A percentile compares a stretch with the other conserved stretches of the same genome.
These are phyloP conservation scores for Vombatus ursinus DNA, from an alignment of 2,113 vertebrate genomes.

Conservation along the genomic window DNA sequence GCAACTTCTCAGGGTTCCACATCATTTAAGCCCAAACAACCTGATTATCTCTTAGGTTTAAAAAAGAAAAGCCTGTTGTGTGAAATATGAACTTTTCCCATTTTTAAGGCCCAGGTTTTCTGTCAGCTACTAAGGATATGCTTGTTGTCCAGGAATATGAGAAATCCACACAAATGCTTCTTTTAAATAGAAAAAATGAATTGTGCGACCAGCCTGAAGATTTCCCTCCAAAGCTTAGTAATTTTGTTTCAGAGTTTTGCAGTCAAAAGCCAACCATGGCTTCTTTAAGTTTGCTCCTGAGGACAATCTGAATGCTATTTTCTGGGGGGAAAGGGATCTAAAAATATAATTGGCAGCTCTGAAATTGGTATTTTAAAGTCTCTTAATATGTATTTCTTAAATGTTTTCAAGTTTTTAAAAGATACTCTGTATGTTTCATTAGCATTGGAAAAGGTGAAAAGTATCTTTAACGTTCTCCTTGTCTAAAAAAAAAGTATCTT, in stretches of 20 bases:
- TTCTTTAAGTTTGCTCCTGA: not conserved
- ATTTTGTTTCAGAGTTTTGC: not conserved
- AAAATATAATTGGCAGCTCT: not conserved
- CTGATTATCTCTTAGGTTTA: conserved; percentile 1
- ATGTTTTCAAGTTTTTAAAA: not conserved
- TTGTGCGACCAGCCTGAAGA: accelerated
- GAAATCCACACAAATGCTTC: not conserved
- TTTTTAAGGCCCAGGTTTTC: not conserved
- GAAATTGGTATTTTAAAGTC: conserved; percentile 8
- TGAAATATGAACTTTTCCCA: not conserved
- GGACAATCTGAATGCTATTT: conserved; percentile 4
- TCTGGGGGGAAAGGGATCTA: conserved; percentile 13
- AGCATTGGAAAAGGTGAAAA: not conserved
- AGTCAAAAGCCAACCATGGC: not conserved
- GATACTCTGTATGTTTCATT: not conserved
- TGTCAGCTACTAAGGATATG: not conserved
- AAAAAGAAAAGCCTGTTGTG: not conserved
- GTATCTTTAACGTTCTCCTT: not conserved
- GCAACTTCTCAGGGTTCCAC: not conserved
- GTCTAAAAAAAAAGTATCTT: conserved; percentile 13
- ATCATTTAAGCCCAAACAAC: conserved; percentile 15
- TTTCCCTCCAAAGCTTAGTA: not conserved
- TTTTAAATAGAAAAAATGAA: not conserved
- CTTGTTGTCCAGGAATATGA: not conserved
- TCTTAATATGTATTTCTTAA: not conserved